A percentile compares a stretch with the other conserved stretches of the same genome.
Conservation (phyloP, 2,888 invertebrate species). For the Dolomedes plantarius region DNA sequence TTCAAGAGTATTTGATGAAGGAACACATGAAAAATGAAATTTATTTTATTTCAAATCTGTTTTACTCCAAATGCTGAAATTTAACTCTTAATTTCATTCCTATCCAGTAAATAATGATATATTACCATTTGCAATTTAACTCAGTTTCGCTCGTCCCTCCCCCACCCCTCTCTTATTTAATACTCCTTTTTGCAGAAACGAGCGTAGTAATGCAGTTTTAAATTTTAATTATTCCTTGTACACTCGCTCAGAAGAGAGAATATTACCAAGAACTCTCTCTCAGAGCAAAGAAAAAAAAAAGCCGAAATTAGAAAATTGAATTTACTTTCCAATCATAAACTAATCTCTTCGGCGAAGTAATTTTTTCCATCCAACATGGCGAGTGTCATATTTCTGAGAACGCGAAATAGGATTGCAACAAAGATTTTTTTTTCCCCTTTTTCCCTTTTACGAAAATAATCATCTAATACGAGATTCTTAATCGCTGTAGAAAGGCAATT, state of each 20-base stretch:
- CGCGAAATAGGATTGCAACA: too few species aligned
- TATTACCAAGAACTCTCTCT: background rate
- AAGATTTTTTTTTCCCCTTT: background rate
- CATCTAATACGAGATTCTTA: background rate
- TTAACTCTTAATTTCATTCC: background rate
- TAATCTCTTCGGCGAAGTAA: background rate
- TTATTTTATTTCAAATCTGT: background rate
- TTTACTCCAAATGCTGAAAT: background rate
- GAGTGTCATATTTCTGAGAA: too few species aligned
- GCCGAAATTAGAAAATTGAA: conserved; percentile 5
- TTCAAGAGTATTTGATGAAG: too few species aligned
- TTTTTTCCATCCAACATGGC: too few species aligned
- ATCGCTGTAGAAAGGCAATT: background rate
- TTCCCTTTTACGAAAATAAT: background rate
- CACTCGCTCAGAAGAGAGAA: background rate
- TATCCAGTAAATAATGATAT: background rate
- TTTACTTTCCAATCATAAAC: conserved; percentile 6
- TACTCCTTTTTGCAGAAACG: too few species aligned
- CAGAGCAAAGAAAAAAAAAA: too few species aligned
- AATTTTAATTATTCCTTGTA: background rate
- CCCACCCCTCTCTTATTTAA: too few species aligned
- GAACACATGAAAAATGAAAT: too few species aligned
- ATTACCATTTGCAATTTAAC: background rate
- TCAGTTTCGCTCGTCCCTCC: background rate
- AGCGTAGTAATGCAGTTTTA: too few species aligned